Evolutionary conservation across 2,113 vertebrate species (phyloP), one percentile per base, ranked within the genome.

Genomic region (Mesocricetus auratus): DNA sequence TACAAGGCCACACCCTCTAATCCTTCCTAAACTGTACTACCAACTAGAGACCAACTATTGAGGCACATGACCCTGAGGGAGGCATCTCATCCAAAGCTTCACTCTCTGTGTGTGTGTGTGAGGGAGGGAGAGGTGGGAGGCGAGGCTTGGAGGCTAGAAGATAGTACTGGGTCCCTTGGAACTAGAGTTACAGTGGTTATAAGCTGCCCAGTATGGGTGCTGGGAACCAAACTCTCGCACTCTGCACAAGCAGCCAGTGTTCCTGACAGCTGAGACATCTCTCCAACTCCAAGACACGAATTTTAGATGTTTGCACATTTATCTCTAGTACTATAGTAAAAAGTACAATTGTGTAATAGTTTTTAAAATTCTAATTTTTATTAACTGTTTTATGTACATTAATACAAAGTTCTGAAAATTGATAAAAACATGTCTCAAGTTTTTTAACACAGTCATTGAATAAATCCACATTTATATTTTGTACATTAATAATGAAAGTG

Each of bases 361-460:
- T 95, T 89, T 81, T 92, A n/a, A 93, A 91, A 96, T 90, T 86
- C 86, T 66, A 92, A 82, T 95, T 94, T 94, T 94, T 95, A 97
- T 96, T 96, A 97, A 83, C 83, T 53, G 96, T 90, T 66, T 96
- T 96, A 97, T 96, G 93, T 97, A 98, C 69, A 95, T 5, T 86
- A 26, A 95, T 95, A 96, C 21, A 58, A 93, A 60, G 42, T 95
- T 78, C 77, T 97, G 47, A 69, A 97, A 97, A 81, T 45, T 96
- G 91, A 82, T 96, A 90, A 90, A 92, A 93, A 93, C 71, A 96
- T 69, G n/a, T 94, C 87, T 88, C 98, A 86, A 94, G 89, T 92
- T 91, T 90, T 79, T 58, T 42, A 83, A 97, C 90, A 97, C 31
- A 62, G 45, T 89, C 60, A 92, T 79, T 83, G 10, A 94, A 97